phyloP scores from a whole-genome alignment of 2,113 vertebrate species.

The Pelusios castaneus region DNA sequence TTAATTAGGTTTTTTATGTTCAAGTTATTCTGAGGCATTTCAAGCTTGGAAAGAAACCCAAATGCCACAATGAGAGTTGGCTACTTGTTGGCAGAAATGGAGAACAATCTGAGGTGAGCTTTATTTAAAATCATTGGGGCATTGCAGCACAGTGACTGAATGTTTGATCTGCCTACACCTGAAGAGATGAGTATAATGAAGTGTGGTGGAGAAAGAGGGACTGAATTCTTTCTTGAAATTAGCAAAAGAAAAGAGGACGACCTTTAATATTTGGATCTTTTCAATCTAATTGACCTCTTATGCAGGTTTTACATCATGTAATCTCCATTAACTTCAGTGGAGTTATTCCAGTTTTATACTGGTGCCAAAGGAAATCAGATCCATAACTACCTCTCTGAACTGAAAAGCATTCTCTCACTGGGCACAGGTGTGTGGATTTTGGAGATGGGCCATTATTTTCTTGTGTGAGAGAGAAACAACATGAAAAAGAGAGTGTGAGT shows the following conservation, averaged over 20 bases:
- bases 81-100: background rate
- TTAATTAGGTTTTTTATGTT: background rate
- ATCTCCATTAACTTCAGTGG: background rate
- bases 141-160: background rate
- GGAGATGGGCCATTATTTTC: background rate
- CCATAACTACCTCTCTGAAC: background rate
- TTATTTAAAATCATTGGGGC: slow-evolving; percentile 35
- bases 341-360: background rate
- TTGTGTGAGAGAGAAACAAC: background rate
- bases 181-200: background rate
- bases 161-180: background rate
- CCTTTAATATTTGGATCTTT: background rate
- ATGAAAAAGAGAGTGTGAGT: background rate
- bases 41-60: background rate
- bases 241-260: background rate
- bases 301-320: background rate
- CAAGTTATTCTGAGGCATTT: slow-evolving; percentile 14
- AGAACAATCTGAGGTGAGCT: slow-evolving; percentile 31
- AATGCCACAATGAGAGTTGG: slow-evolving; percentile 30
- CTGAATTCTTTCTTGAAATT: background rate
- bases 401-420: background rate
- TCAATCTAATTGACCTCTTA: background rate
- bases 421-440: background rate
- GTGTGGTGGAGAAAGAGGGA: background rate
- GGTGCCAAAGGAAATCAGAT: background rate